phyloP scores from a whole-genome alignment of 2,888 invertebrate genomes.

The Sepiola atlantica region DNA sequence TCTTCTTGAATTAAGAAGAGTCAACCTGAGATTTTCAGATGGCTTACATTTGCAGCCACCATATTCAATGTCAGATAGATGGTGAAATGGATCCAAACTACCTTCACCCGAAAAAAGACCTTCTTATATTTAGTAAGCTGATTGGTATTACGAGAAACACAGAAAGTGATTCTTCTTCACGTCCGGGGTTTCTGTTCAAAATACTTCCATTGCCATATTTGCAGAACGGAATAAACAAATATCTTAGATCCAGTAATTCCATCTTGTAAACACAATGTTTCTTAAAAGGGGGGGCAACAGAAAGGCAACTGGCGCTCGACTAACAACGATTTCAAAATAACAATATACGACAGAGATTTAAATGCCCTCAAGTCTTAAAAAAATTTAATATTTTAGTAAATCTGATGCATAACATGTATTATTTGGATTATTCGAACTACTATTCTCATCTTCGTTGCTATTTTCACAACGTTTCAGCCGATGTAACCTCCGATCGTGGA shows the following conservation, averaged over 20 bases:
- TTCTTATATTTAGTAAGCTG: neutral
- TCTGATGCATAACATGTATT: too few relatives aligned
- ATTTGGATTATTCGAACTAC: too few relatives aligned
- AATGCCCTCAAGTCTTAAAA: too few relatives aligned
- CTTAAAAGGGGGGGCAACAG: too few relatives aligned
- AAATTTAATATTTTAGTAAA: too few relatives aligned
- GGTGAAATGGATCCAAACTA: neutral
- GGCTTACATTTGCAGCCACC: neutral
- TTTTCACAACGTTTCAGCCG: too few relatives aligned
- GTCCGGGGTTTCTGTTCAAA: neutral
- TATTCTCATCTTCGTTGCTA: too few relatives aligned
- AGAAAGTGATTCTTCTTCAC: neutral
- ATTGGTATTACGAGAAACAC: neutral
- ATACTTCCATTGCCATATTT: neutral
- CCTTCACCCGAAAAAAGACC: neutral
- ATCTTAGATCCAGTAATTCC: neutral
- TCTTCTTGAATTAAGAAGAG: conserved; percentile 2
- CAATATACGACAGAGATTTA: too few relatives aligned
- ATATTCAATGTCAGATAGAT: neutral
- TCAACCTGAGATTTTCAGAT: neutral
- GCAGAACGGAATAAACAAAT: neutral
- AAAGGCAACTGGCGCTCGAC: too few relatives aligned
- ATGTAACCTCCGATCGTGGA: too few relatives aligned
- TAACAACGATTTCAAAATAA: too few relatives aligned
- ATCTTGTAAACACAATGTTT: neutral